A percentile compares a stretch with the other conserved stretches of the same genome.
Evolutionary conservation across 2,797 vertebrate species (phyloP).

Genomic region (Gymnoscopelus microlampas): DNA sequence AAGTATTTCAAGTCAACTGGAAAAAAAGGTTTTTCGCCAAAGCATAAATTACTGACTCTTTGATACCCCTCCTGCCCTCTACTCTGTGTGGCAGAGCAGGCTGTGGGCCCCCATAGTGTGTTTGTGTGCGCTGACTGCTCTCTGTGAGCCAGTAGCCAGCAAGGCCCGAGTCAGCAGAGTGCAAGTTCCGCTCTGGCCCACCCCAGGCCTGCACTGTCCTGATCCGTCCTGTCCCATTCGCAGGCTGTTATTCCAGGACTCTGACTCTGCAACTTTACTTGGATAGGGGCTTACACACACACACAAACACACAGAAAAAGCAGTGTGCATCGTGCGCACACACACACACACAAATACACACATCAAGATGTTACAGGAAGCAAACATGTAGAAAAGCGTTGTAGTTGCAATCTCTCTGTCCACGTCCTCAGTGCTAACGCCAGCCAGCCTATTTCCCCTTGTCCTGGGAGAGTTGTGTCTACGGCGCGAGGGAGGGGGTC

Average conservation of each 20-base stretch:
- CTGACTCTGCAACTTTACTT: slow-evolving; percentile 65
- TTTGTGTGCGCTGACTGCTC: slow-evolving; percentile 29
- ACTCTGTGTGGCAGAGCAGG: slow-evolving; percentile 22
- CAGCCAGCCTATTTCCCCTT: slow-evolving; percentile 51
- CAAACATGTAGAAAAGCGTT: slow-evolving; percentile 29
- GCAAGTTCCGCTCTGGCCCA: slow-evolving; percentile 64
- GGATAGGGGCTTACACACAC: slow-evolving; percentile 26
- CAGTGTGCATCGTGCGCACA: too few species aligned
- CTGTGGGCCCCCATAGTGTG: slow-evolving; percentile 25
- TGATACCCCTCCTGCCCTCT: slow-evolving; percentile 6
- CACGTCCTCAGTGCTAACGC: slow-evolving; percentile 30
- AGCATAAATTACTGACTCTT: too few species aligned
- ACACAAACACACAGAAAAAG: slow-evolving; percentile 8
- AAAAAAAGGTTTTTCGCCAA: too few species aligned
- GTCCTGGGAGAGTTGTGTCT: slow-evolving; percentile 49
- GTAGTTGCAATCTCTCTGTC: slow-evolving; percentile 26
- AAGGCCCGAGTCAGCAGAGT: slow-evolving; percentile 74
- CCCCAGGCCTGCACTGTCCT: slow-evolving; percentile 47
- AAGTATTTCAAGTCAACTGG: too few species aligned
- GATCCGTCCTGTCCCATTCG: slow-evolving; percentile 26
- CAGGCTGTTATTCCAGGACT: slow-evolving; percentile 67
- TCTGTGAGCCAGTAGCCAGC: slow-evolving; percentile 56
- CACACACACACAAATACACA: background rate
- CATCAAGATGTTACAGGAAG: slow-evolving; percentile 29
- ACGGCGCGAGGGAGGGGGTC: slow-evolving; percentile 38